Percentiles rank a stretch among this genome's conserved stretches.
These are phyloP conservation scores for Drosophila parthenogenetica DNA, from an alignment of 2,888 invertebrate genomes.

Conservation along the genomic window DNA sequence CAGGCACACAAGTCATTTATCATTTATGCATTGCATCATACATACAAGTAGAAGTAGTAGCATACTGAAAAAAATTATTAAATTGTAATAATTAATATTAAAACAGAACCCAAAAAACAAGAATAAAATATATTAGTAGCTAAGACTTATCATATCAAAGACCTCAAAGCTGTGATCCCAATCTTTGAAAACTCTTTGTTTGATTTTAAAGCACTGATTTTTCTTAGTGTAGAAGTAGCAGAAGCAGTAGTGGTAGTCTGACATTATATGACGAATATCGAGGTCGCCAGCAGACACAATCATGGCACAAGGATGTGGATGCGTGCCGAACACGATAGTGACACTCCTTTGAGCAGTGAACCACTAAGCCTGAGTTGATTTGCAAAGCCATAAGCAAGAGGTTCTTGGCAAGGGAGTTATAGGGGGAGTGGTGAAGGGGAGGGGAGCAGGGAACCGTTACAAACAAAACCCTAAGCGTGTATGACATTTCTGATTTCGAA, in stretches of 20 bases:
- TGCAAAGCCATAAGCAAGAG: conserved; percentile 59
- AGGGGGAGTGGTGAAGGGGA: conserved; percentile 15
- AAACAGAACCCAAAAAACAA: too few species aligned
- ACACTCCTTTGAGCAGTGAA: conserved; percentile 73
- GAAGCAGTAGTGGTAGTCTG: not conserved
- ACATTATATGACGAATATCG: conserved; percentile 36
- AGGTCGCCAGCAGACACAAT: conserved; percentile 38
- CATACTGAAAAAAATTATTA: not conserved
- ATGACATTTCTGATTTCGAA: conserved; percentile 73
- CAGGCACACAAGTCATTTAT: conserved; percentile 74
- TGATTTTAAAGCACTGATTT: too few species aligned
- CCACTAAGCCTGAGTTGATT: conserved; percentile 72
- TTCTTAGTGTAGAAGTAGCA: not conserved
- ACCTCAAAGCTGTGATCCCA: too few species aligned
- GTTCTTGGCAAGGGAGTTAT: not conserved
- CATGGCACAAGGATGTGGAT: conserved; percentile 43
- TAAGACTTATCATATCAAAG: too few species aligned
- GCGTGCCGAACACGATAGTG: conserved; percentile 60
- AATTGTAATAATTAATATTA: too few species aligned
- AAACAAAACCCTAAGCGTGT: conserved; percentile 26
- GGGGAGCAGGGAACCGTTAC: conserved; percentile 30
- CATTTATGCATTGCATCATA: conserved; percentile 76
- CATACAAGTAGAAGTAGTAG: conserved; percentile 3
- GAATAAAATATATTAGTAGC: too few species aligned
- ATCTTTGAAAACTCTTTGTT: too few species aligned